Evolutionary conservation across 2,113 vertebrate species (phyloP), one percentile per base, ranked within the genome.

Genomic region (Amblyopsis rosae): DNA sequence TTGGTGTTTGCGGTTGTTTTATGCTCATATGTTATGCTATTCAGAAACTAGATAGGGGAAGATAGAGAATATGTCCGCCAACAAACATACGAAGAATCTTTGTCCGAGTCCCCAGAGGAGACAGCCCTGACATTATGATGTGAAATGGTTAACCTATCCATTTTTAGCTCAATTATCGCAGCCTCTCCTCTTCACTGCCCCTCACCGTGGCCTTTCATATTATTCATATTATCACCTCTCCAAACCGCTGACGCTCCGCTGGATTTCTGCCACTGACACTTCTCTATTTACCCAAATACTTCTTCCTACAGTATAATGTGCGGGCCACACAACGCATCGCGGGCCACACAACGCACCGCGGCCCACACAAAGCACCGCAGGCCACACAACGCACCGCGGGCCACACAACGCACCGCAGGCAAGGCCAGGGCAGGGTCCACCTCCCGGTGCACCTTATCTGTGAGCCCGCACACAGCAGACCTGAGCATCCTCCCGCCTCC

Each of bases 121-220:
- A 77, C 80, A 80, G 57, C 13, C 33, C 13, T 81, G 86, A 82
- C 79, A 88, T 85, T 88, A 59, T 69, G 69, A 75, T 73, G 72
- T 65, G 53, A 63, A 78, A 78, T 33, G 56, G 55, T 17, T 51
- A 61, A 48, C 46, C 69, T 12, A 56, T 80, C 65, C 80, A 70
- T 85, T 88, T 90, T 87, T 82, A 78, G 77, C 61, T 80, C 77
- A 82, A 85, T 88, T 82, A 86, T 87, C 87, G 73, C 66, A 74
- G 33, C 68, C 33, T 61, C 47, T 35, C 68, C 69, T 54, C 77
- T 17, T 62, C 65, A 48, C 62, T 13, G 53, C 45, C 53, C 46
- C 65, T 75, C 77, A 62, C 47, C 62, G 47, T 67, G 57, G 77
- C 69, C 73, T 81, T 76, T 82, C 72, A 67, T 69, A 82, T 76